Base-by-base conservation (phyloP, 2,888 invertebrate genomes). In the Desoria tigrina region DNA sequence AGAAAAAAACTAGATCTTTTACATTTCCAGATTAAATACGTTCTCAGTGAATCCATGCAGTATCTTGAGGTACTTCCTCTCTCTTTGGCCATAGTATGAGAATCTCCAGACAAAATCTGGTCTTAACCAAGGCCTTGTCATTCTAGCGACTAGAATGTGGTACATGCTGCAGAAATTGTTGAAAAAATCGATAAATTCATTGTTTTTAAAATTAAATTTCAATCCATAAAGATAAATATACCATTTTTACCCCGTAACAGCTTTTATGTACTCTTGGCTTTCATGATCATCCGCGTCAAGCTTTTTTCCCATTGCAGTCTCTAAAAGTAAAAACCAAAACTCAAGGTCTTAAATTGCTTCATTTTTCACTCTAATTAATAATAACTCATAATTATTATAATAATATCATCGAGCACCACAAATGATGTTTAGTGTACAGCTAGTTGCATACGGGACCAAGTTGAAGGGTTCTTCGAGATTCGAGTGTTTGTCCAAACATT, bases 241-340 rank as follows among this genome's bases (percentile, higher is more conserved):
- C n/a, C n/a, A n/a, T n/a, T n/a, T 86, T 84, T 82, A 88, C 88
- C 83, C 83, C 79, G 87, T 86, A 32, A 92, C 87, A n/a, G 88
- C 86, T 76, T 83, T 81, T 0, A 91, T 89, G 78, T 91, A 92
- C 72, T 86, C 84, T 0, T 88, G 88, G 71, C 88, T 84, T 9
- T 82, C 82, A 77, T 88, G 82, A 81, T 81, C 16, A 79, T 92
- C 91, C 0, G 91, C 90, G 77, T 89, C 83, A 0, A 90, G 81
- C 28, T 85, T 84, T 11, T 86, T 85, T 0, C 92, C 93, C 92
- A 94, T 94, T 14, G 93, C 89, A 6, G 90, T 88, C 81, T 93
- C 92, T 90, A 49, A 16, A 49, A 7, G 7, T n/a, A 7, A 16
- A 51, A 24, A 9, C 11, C 11, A 51, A n/a, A n/a, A n/a, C n/a